Evolutionary conservation across 2,113 vertebrate species (phyloP).

Genomic region (Pyxicephalus adspersus): DNA sequence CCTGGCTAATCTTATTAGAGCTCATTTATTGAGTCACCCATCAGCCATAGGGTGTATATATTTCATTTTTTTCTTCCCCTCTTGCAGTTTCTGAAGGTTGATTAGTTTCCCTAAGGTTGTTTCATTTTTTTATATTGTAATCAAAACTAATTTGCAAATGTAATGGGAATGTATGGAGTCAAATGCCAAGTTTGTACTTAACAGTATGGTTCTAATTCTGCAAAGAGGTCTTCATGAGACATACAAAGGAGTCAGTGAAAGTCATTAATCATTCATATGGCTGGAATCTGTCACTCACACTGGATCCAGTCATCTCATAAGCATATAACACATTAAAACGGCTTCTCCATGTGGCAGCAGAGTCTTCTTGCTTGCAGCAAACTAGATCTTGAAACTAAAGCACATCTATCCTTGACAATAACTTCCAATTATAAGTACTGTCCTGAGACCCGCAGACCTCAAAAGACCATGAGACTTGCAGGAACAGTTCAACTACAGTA

Average conservation of each 20-base stretch:
- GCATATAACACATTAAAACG: too few species aligned
- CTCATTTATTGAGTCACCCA: constrained; percentile 53
- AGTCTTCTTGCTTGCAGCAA: too few species aligned
- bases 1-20: constrained; percentile 52
- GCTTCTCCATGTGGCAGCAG: too few species aligned
- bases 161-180: constrained; percentile 6
- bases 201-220: constrained; percentile 9
- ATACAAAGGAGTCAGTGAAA: neutral
- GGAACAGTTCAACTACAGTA: too few species aligned
- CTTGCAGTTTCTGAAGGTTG: constrained; percentile 48
- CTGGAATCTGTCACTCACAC: neutral
- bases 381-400: too few species aligned
- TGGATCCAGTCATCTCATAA: neutral
- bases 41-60: constrained; percentile 42
- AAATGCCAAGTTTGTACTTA: constrained; percentile 37
- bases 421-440: too few species aligned
- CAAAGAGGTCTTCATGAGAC: constrained; percentile 1
- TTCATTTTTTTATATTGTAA: constrained; percentile 43
- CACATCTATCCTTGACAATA: too few species aligned
- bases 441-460: too few species aligned
- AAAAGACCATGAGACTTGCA: too few species aligned
- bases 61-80: constrained; percentile 27
- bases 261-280: neutral
- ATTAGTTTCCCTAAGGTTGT: constrained; percentile 46
- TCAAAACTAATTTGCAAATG: constrained; percentile 43